Percentiles rank a stretch among this genome's conserved stretches.
Conservation (phyloP, 2,888 invertebrate species). For the Blera fallax region DNA sequence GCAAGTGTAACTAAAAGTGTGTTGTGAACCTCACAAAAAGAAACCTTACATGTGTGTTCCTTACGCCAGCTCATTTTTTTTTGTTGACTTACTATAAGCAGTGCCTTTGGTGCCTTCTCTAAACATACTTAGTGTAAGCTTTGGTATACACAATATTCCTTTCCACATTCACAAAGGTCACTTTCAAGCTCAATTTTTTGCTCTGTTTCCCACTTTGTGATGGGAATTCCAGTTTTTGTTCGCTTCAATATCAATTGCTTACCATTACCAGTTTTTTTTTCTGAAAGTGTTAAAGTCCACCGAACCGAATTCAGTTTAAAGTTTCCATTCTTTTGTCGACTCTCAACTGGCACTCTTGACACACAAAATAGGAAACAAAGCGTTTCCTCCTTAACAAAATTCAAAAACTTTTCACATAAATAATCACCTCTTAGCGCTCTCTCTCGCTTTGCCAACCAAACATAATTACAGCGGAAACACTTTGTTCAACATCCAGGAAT, state of each 20-base stretch:
- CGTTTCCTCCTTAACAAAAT: conserved; percentile 33
- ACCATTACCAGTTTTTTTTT: neutral
- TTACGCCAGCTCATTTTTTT: too few species aligned
- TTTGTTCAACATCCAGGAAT: conserved; percentile 52
- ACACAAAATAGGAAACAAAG: conserved; percentile 49
- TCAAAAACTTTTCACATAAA: conserved; percentile 52
- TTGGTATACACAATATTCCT: too few species aligned
- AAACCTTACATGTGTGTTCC: too few species aligned
- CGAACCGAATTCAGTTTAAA: conserved; percentile 30
- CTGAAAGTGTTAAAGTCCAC: conserved; percentile 16
- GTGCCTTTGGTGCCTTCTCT: too few species aligned
- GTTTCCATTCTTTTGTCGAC: conserved; percentile 21
- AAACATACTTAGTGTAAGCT: too few species aligned
- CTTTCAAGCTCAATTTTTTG: neutral
- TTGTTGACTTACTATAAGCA: too few species aligned
- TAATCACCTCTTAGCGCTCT: conserved; percentile 34
- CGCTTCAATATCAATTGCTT: conserved; percentile 4
- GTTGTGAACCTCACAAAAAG: too few species aligned
- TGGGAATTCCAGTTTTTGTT: neutral
- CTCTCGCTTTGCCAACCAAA: conserved; percentile 18
- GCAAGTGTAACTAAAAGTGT: too few species aligned
- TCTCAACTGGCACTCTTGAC: conserved; percentile 30
- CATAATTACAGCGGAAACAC: conserved; percentile 58
- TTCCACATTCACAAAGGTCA: neutral
- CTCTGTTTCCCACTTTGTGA: neutral